These are phyloP conservation scores for Rhizomys pruinosus DNA, from an alignment of 2,113 vertebrate genomes.

Conservation along the genomic window DNA sequence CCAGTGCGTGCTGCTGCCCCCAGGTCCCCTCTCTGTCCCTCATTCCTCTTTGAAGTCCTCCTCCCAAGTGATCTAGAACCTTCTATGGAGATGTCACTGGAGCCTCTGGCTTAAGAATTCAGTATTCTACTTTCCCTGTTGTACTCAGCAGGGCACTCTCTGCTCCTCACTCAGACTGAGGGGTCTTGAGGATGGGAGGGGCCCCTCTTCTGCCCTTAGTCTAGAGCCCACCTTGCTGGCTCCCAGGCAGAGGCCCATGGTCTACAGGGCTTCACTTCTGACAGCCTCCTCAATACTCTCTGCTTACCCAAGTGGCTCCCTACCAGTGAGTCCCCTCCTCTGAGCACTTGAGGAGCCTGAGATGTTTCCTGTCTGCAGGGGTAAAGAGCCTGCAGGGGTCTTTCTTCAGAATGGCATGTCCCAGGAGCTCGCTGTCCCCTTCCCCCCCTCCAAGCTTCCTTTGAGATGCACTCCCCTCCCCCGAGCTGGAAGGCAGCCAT, in stretches of 20 bases:
- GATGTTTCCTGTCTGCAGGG: neutral
- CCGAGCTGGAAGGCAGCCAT: too few species aligned
- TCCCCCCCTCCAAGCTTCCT: neutral
- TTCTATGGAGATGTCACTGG: neutral
- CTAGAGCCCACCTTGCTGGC: neutral
- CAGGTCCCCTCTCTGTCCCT: neutral
- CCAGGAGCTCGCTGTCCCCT: neutral
- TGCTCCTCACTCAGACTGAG: neutral
- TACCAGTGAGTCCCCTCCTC: neutral
- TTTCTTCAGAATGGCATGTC: neutral
- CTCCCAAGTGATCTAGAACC: neutral
- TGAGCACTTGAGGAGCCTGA: neutral
- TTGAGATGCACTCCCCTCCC: neutral
- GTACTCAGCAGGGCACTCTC: neutral
- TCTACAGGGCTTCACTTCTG: too few species aligned
- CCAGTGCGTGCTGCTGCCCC: accelerated
- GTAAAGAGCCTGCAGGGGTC: neutral
- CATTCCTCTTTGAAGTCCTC: neutral
- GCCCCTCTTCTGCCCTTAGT: neutral
- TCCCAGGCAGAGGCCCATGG: neutral
- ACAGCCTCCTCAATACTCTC: neutral
- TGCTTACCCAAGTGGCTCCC: neutral
- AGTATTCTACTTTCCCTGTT: neutral
- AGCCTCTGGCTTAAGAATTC: neutral
- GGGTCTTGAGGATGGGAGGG: neutral